Percentiles rank a stretch among this genome's conserved stretches.
Conservation (phyloP, 2,113 vertebrate species). For the Neoarius graeffei region DNA sequence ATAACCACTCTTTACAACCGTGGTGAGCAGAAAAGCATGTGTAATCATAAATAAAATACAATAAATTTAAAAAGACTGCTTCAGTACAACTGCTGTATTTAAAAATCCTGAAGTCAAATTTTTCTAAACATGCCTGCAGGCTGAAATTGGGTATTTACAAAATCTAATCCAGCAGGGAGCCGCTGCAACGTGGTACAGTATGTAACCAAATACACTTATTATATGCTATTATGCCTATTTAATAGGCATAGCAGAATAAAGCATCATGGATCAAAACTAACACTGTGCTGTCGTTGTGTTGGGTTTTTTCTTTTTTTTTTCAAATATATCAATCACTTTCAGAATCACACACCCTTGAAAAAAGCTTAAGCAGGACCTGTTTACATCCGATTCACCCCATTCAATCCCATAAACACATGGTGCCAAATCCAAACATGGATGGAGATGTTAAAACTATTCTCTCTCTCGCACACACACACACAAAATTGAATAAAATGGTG, state of each 20-base stretch:
- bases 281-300: neutral
- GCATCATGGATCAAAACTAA: neutral
- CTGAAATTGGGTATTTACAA: neutral
- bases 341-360: neutral
- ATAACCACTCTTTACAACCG: neutral
- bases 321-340: neutral
- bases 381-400: neutral
- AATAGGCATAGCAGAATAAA: neutral
- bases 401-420: neutral
- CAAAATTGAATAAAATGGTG: neutral
- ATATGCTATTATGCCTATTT: no score
- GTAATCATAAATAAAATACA: neutral
- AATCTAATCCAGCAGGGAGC: neutral
- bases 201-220: no score
- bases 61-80: neutral
- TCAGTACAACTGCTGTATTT: conserved; percentile 18
- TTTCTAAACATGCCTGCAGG: neutral
- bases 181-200: no score
- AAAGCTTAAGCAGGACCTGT: neutral
- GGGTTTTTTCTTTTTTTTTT: no score
- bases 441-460: neutral
- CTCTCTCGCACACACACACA: neutral
- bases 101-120: neutral
- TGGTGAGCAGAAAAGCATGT: neutral
- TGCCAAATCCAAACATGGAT: neutral